Evolutionary conservation across 1,140 invertebrate genomes (phyloP), one percentile per base, ranked within the genome.

Genomic region (Drosophila subobscura): DNA sequence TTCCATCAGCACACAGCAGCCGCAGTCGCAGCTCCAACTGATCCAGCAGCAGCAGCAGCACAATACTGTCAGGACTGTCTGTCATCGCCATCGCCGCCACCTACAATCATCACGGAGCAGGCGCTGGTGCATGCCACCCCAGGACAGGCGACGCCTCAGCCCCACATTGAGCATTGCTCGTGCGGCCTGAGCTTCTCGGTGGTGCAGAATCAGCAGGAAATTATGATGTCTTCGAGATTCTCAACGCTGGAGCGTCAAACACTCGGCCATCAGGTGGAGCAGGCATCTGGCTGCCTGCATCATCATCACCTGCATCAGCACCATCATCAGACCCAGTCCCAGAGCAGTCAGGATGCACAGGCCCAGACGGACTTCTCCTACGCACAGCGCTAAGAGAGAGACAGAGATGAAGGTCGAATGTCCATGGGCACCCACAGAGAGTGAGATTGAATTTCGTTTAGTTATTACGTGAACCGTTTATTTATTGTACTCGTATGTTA

Each of bases 121-220:
- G 89, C 80, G 0, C 53, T 78, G 44, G 79, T 90, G 40, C 89
- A 90, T 86, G 76, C 89, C 25, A 77, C 51, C 2, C 80, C 89
- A 8, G 46, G 61, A 42, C n/a, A 42, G 25, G 7, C 57, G n/a
- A 29, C 61, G 6, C 50, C 53, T 4, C 72, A 57, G 41, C 75
- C 78, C 5, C 84, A 89, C 37, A 83, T 90, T 42, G 89, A 90
- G 53, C 89, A 90, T 23, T 90, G 89, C 29, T 90, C 89, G 23
- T 90, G 89, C 51, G 89, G 89, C 8, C 53, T 90, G 2, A 86
- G 65, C 10, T 90, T 90, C 51, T 73, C 89, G 16, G 89, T 90
- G 14, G 72, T 75, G 40, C 67, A 77, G 55, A 56, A 51, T 41
- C 56, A 65, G n/a, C 55, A 54, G 44, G 23, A 70, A 2, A 42